A percentile compares a stretch with the other conserved stretches of the same genome.
phyloP scores from a whole-genome alignment of 2,888 invertebrate genomes.

The Graphium colonna region DNA sequence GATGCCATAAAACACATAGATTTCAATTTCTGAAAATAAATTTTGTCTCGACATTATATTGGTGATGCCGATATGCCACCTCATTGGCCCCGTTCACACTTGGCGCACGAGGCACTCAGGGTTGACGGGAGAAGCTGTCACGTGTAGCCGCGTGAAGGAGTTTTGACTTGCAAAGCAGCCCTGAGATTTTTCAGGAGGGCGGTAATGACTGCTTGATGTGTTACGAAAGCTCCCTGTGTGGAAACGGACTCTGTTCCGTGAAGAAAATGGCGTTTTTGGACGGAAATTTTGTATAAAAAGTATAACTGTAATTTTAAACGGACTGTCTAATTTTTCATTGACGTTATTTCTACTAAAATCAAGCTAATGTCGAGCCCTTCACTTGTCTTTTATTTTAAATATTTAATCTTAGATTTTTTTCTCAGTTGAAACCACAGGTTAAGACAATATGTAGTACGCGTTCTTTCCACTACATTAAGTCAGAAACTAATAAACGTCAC shows the following conservation, averaged over 20 bases:
- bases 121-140: slow-evolving; percentile 32
- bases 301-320: no score
- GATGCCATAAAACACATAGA: no score
- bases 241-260: slow-evolving; percentile 33
- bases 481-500: slow-evolving; percentile 12
- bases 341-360: no score
- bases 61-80: slow-evolving; percentile 19
- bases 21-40: no score
- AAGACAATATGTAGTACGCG: no score
- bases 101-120: slow-evolving; percentile 32
- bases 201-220: slow-evolving; percentile 77
- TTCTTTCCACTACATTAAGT: background rate
- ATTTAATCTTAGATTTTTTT: no score
- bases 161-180: slow-evolving; percentile 78
- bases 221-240: slow-evolving; percentile 40
- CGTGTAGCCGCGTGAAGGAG: slow-evolving; percentile 42
- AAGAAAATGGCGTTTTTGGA: background rate
- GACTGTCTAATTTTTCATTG: no score
- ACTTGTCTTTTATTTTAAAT: no score
- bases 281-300: no score
- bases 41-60: slow-evolving; percentile 17
- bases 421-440: no score
- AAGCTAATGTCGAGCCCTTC: no score
- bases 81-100: slow-evolving; percentile 38
- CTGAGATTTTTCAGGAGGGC: slow-evolving; percentile 73